Percentiles rank a stretch among this genome's conserved stretches.
Evolutionary conservation across 1,140 invertebrate species (phyloP).

Genomic region (Zelostemma sp.): DNA sequence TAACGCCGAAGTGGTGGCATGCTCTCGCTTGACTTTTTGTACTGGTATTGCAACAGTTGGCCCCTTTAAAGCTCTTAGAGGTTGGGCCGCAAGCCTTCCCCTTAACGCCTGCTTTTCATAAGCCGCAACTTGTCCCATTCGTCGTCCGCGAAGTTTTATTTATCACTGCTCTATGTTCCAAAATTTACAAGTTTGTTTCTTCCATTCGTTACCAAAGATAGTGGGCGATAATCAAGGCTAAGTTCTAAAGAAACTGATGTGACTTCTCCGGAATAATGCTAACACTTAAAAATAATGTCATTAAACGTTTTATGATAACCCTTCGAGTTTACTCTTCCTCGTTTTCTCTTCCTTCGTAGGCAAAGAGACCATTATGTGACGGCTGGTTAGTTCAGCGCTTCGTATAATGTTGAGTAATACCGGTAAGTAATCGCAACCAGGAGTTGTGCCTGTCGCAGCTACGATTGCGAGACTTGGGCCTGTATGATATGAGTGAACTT

Average conservation of each 20-base stretch:
- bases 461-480: conserved; percentile 24
- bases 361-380: conserved; percentile 27
- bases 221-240: no score
- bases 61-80: conserved; percentile 57
- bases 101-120: conserved; percentile 54
- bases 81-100: conserved; percentile 39
- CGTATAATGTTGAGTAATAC: conserved; percentile 35
- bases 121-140: conserved; percentile 42
- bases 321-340: neutral
- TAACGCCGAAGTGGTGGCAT: conserved; percentile 29
- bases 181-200: neutral
- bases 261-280: neutral
- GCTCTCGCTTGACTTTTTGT: conserved; percentile 53
- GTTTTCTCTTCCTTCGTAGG: neutral
- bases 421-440: conserved; percentile 30
- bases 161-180: conserved; percentile 12
- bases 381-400: conserved; percentile 27
- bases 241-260: no score
- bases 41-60: conserved; percentile 60
- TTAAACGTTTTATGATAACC: conserved; percentile 10
- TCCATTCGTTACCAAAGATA: no score
- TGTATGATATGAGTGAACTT: conserved; percentile 48
- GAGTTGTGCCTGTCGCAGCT: conserved; percentile 25
- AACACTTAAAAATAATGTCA: neutral
- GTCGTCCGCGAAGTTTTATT: conserved; percentile 25